phyloP scores from a whole-genome alignment of 1,140 invertebrate species.

The Harlomillsia oculata region DNA sequence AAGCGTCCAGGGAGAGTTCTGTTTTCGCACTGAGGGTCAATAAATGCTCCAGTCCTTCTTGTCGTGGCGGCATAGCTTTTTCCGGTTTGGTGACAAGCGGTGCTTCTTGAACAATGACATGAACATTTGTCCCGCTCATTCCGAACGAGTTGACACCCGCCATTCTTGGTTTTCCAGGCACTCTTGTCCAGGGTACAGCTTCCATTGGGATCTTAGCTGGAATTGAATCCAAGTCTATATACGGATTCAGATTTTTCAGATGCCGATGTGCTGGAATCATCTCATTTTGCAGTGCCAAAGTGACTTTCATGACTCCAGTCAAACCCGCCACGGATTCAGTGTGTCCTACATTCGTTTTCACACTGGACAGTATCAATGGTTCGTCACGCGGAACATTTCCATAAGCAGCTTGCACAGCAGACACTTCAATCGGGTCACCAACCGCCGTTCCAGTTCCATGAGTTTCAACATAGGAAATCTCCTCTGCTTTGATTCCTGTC shows the following conservation, averaged over 20 bases:
- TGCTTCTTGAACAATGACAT: conserved; percentile 22
- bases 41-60: not conserved
- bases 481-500: conserved; percentile 42
- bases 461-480: conserved; percentile 48
- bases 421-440: conserved; percentile 10
- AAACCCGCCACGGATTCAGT: conserved; percentile 44
- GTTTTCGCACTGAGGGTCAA: conserved; percentile 11
- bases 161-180: not conserved
- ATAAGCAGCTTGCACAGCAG: not conserved
- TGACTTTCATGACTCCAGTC: conserved; percentile 12
- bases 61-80: not conserved
- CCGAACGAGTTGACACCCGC: conserved; percentile 23
- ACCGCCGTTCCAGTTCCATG: conserved; percentile 52
- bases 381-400: not conserved
- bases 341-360: conserved; percentile 54
- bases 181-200: not conserved
- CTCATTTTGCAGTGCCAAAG: conserved; percentile 1
- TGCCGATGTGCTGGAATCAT: conserved; percentile 10
- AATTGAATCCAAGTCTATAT: conserved; percentile 11
- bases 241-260: conserved; percentile 4
- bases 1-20: conserved; percentile 8
- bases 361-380: conserved; percentile 43
- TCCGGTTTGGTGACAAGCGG: not conserved
- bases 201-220: conserved; percentile 7
- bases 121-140: conserved; percentile 18